phyloP scores from a whole-genome alignment of 1,140 invertebrate species.

The Apocrypta bakeri region DNA sequence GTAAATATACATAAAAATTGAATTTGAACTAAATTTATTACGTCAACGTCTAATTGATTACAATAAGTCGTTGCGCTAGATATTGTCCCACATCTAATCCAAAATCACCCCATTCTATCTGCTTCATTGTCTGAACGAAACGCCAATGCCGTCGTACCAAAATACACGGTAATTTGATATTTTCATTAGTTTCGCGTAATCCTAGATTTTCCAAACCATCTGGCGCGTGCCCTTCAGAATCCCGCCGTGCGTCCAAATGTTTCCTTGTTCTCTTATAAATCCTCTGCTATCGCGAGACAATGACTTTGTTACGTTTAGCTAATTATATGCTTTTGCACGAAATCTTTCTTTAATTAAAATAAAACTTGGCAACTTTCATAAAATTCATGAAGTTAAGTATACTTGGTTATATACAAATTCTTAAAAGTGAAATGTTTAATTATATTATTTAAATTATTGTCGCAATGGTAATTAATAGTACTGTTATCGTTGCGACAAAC shows the following conservation, averaged over 20 bases:
- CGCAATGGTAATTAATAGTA: no score
- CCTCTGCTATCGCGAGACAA: not conserved
- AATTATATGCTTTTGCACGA: not conserved
- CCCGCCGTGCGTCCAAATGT: not conserved
- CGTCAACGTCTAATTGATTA: not conserved
- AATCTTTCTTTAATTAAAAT: not conserved
- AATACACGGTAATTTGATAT: constrained; percentile 41
- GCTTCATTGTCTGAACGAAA: not conserved
- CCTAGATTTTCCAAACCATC: constrained; percentile 49
- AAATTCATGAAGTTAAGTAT: no score
- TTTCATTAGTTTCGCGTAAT: constrained; percentile 51
- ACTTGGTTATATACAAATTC: no score
- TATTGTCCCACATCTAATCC: not conserved
- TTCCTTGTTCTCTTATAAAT: not conserved
- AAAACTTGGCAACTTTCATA: no score
- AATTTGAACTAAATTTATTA: not conserved
- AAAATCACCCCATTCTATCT: not conserved
- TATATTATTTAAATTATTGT: no score
- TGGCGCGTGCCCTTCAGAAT: not conserved
- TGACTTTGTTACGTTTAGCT: not conserved
- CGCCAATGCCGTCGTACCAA: not conserved
- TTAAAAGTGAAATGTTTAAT: no score
- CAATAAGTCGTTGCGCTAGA: not conserved
- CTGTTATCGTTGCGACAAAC: constrained; percentile 26
- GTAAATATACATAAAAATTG: no score